Evolutionary conservation across 2,797 vertebrate genomes (phyloP).

Genomic region (Smutsia temminckii): DNA sequence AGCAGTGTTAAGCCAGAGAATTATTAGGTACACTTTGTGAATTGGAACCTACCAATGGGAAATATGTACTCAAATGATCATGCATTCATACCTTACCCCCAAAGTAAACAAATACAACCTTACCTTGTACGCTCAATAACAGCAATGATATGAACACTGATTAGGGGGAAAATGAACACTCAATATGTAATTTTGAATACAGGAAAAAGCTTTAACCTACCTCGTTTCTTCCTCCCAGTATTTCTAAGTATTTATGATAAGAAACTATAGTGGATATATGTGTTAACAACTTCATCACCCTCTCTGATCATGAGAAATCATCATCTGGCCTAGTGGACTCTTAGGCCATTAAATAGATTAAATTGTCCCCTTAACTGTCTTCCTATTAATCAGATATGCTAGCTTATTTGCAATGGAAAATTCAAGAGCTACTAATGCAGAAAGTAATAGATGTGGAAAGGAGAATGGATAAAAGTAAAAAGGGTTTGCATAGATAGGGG

Average conservation of each 20-base stretch:
- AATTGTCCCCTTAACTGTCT: not conserved
- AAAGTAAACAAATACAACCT: not conserved
- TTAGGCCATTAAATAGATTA: not conserved
- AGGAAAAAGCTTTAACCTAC: not conserved
- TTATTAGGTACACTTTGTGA: not conserved
- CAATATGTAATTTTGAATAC: not conserved
- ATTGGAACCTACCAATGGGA: not conserved
- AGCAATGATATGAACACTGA: not conserved
- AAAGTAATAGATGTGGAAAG: not conserved
- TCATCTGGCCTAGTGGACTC: not conserved
- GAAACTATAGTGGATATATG: not conserved
- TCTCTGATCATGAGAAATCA: not conserved
- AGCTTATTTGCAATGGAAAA: not conserved
- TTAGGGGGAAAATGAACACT: not conserved
- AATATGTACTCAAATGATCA: not conserved
- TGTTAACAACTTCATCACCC: not conserved
- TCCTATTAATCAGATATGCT: not conserved
- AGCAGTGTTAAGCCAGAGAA: not conserved
- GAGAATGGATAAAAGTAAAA: not conserved
- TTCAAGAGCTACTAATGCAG: not conserved
- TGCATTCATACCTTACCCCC: not conserved
- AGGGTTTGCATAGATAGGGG: not conserved
- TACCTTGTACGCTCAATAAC: not conserved
- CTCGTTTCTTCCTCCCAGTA: not conserved
- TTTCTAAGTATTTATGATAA: not conserved